Evolutionary conservation across 2,113 vertebrate species (phyloP).

Genomic region (Aspidoscelis tigris): DNA sequence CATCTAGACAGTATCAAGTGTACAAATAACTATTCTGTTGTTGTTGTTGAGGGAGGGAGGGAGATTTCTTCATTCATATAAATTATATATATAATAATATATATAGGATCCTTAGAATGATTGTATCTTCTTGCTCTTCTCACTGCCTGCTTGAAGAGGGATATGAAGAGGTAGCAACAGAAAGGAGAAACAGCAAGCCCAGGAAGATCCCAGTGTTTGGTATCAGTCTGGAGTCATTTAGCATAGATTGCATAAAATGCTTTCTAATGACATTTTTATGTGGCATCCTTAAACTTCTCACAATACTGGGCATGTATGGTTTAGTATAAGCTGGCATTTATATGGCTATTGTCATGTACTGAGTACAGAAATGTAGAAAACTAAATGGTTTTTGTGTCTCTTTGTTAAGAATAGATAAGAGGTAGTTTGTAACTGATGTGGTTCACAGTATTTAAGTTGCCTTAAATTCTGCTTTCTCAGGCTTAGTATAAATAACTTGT

Average conservation of each 20-base stretch:
- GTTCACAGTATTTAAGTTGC: slow-evolving; percentile 8
- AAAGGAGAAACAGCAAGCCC: not conserved
- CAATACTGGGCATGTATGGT: not conserved
- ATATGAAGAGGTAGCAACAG: not conserved
- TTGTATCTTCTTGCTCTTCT: not conserved
- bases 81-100: not conserved
- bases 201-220: not conserved
- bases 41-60: too few species aligned
- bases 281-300: not conserved
- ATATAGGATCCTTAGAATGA: not conserved
- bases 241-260: not conserved
- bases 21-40: too few species aligned
- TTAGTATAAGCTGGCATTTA: not conserved
- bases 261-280: not conserved
- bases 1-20: too few species aligned
- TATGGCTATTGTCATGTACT: not conserved
- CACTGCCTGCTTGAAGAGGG: not conserved
- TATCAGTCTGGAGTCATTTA: not conserved
- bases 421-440: not conserved
- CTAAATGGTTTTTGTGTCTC: too few species aligned
- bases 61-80: too few species aligned
- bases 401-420: not conserved
- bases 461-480: slow-evolving; percentile 23
- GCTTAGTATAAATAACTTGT: rapidly evolving
- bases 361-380: not conserved